Percentiles rank a stretch among this genome's conserved stretches.
These are phyloP conservation scores for Psettodes erumei DNA, from an alignment of 2,113 vertebrate species.

Conservation along the genomic window DNA sequence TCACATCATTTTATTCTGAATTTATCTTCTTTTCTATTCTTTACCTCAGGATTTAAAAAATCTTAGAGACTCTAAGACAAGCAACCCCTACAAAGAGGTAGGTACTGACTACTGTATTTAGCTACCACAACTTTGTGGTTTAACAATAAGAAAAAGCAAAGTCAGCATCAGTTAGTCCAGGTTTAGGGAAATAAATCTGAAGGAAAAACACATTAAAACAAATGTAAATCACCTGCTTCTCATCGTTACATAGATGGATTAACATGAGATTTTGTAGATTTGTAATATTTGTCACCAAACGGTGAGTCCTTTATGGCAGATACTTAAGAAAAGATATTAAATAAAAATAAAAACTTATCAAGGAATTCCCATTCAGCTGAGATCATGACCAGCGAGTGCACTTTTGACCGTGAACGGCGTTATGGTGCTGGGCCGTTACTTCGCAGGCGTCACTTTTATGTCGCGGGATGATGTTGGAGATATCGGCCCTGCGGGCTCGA, in stretches of 20 bases:
- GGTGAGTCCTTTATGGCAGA: neutral
- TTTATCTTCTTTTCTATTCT: neutral
- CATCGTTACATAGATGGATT: neutral
- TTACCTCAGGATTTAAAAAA: constrained; percentile 76
- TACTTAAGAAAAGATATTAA: too few relatives aligned
- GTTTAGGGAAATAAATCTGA: neutral
- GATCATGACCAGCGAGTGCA: neutral
- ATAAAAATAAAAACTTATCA: neutral
- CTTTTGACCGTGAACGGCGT: neutral
- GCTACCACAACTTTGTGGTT: neutral
- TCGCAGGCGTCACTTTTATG: constrained; percentile 72
- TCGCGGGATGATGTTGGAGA: constrained; percentile 81
- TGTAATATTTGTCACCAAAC: neutral
- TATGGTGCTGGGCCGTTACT: neutral
- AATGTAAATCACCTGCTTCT: neutral
- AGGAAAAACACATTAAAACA: neutral
- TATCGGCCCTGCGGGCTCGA: constrained; percentile 77
- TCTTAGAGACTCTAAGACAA: constrained; percentile 29
- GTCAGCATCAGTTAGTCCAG: neutral
- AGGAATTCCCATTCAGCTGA: neutral
- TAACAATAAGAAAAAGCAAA: neutral
- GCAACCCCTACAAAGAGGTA: constrained; percentile 68
- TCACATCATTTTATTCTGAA: neutral
- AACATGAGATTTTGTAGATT: neutral
- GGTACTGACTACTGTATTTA: neutral